A percentile compares a stretch with the other conserved stretches of the same genome.
Evolutionary conservation across 2,888 invertebrate species (phyloP).

Genomic region (Cosmopolites sordidus): DNA sequence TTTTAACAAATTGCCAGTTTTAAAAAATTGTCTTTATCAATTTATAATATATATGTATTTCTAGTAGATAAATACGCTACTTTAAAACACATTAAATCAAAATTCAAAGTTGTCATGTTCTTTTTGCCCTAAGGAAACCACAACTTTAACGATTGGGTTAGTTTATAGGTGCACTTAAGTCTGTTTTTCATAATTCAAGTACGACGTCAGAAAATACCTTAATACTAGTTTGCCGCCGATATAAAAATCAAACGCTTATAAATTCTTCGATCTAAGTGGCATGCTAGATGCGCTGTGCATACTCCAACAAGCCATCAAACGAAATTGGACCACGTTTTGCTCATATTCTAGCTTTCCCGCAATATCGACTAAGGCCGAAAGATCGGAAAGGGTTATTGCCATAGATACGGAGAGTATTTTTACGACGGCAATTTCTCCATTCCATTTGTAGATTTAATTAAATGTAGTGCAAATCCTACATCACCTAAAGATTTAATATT

Average conservation of each 20-base stretch:
- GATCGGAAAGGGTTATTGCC: slow-evolving; percentile 13
- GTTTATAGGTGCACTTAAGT: background rate
- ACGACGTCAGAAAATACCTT: background rate
- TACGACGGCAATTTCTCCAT: slow-evolving; percentile 1
- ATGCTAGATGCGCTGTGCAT: slow-evolving; percentile 20
- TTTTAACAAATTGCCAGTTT: too few species aligned
- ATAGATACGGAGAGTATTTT: slow-evolving; percentile 12
- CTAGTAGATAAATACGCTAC: too few species aligned
- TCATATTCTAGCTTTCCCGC: slow-evolving; percentile 20
- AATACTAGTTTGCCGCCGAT: slow-evolving; percentile 6
- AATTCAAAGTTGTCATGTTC: too few species aligned
- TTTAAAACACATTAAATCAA: too few species aligned
- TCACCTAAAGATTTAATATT: too few species aligned
- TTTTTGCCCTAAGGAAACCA: too few species aligned
- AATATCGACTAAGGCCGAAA: slow-evolving; percentile 17
- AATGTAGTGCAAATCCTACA: too few species aligned
- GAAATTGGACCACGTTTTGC: slow-evolving; percentile 24
- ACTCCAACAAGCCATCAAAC: slow-evolving; percentile 19
- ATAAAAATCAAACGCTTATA: slow-evolving; percentile 22
- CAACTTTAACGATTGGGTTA: background rate
- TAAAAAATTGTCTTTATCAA: too few species aligned
- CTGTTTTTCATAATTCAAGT: background rate
- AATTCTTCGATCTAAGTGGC: slow-evolving; percentile 17
- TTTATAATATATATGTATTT: too few species aligned
- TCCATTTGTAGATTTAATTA: too few species aligned